These are phyloP conservation scores for Mohoua ochrocephala DNA, from an alignment of 2,113 vertebrate species.

Conservation along the genomic window DNA sequence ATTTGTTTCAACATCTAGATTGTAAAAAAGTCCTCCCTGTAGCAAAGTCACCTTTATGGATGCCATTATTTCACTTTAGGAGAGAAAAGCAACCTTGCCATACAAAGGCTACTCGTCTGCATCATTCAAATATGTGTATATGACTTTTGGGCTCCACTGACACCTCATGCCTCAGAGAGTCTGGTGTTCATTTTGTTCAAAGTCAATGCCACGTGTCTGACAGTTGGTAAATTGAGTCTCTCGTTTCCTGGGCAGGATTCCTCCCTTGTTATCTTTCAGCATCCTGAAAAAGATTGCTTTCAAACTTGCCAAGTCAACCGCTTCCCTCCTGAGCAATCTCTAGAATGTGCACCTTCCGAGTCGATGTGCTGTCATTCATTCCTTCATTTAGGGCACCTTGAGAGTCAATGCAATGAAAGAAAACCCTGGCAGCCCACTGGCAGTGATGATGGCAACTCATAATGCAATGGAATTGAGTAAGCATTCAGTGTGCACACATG, in stretches of 20 bases:
- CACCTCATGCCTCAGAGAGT: neutral
- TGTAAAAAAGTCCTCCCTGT: neutral
- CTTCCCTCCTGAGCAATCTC: constrained; percentile 18
- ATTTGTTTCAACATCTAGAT: neutral
- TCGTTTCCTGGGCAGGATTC: constrained; percentile 37
- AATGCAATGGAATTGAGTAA: neutral
- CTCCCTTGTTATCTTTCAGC: constrained; percentile 44
- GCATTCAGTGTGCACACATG: neutral
- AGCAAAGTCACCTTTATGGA: neutral
- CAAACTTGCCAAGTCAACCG: constrained; percentile 41
- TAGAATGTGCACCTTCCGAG: neutral
- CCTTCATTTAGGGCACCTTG: neutral
- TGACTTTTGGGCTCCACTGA: neutral
- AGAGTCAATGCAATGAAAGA: neutral
- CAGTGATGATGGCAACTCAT: neutral
- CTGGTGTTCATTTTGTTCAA: constrained; percentile 1
- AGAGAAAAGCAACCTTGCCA: neutral
- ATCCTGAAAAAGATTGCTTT: constrained; percentile 45
- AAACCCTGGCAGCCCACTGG: neutral
- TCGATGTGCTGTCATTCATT: neutral
- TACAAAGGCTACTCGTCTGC: neutral
- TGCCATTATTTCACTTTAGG: neutral
- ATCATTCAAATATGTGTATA: neutral
- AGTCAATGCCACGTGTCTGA: constrained; percentile 44
- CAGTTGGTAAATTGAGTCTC: constrained; percentile 54